Evolutionary conservation across 2,113 vertebrate species (phyloP), one percentile per base, ranked within the genome.

Genomic region (Forbesichthys agassizii): DNA sequence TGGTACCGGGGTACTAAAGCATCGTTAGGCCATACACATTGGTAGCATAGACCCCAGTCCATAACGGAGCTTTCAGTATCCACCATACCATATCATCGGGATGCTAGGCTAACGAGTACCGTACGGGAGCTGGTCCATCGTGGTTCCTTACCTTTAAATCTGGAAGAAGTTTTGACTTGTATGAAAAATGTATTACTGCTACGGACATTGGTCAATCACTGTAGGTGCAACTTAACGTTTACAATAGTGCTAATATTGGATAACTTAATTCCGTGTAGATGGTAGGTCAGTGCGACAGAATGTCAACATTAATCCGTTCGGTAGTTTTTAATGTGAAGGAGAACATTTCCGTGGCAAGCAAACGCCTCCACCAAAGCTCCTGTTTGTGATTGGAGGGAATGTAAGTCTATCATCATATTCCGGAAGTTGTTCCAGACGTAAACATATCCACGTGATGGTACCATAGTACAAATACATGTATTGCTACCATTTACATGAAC

Each of bases 371-470:
- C 8, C 11, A 12, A 0, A 10, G 7, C 0, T 0, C 1, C 3
- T 0, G 42, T 20, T 1, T 27, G 49, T 73, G 71, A 88, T 88
- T 92, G 86, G 86, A 14, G 47, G 0, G 6, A 1, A 0, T 0
- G 0, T 0, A 16, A 59, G 77, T 75, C 88, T 80, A 58, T 92
- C 70, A 73, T 12, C 10, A 0, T 0, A 7, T 64, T 27, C 66
- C 78, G 88, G 83, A 89, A 86, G 69, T 79, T 74, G 81, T 59
- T 75, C 52, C 46, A 54, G 78, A 86, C 78, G 71, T 90, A 90
- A 92, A 88, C 88, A 91, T 59, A 80, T 77, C 75, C 89, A 91
- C 90, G 87, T 90, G 90, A 92, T 33, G 54, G 27, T 27, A 27
- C 27, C 27, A 27, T 42, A 42, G 48, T n/a, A 61, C 33, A 66